These are phyloP conservation scores for Philaethria dido DNA, from an alignment of 2,888 invertebrate genomes.

Conservation along the genomic window DNA sequence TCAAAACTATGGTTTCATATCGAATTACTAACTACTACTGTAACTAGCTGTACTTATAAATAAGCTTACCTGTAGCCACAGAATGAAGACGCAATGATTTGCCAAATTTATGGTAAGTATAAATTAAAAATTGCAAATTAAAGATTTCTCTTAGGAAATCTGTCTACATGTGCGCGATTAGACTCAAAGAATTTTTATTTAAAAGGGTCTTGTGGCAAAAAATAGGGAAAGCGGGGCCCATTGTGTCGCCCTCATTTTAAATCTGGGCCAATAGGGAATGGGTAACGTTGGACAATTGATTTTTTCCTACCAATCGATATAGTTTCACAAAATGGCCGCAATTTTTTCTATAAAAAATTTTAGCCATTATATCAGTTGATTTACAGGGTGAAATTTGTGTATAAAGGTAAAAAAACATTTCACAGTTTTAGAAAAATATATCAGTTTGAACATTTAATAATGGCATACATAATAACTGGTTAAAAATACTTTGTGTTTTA, in stretches of 20 bases:
- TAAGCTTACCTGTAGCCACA: neutral
- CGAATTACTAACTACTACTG: neutral
- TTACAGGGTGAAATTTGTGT: neutral
- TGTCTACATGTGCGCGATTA: constrained; percentile 53
- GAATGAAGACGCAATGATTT: neutral
- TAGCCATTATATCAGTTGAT: neutral
- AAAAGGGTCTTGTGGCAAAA: constrained; percentile 64
- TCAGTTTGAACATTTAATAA: too few relatives aligned
- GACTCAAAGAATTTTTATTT: constrained; percentile 64
- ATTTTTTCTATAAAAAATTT: constrained; percentile 36
- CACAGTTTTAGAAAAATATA: too few relatives aligned
- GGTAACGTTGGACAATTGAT: constrained; percentile 69
- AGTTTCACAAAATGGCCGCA: constrained; percentile 77
- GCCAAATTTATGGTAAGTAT: neutral
- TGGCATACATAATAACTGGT: too few relatives aligned
- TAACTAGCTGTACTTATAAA: neutral
- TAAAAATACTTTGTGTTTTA: too few relatives aligned
- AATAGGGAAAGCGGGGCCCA: constrained; percentile 73
- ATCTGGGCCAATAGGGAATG: constrained; percentile 80
- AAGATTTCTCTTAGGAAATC: constrained; percentile 38
- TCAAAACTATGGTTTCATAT: neutral
- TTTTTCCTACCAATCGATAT: constrained; percentile 80
- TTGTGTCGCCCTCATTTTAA: constrained; percentile 74
- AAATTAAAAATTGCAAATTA: neutral
- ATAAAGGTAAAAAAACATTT: neutral